Evolutionary conservation across 2,113 vertebrate genomes (phyloP).

Genomic region (Chlamydotis undulata): DNA sequence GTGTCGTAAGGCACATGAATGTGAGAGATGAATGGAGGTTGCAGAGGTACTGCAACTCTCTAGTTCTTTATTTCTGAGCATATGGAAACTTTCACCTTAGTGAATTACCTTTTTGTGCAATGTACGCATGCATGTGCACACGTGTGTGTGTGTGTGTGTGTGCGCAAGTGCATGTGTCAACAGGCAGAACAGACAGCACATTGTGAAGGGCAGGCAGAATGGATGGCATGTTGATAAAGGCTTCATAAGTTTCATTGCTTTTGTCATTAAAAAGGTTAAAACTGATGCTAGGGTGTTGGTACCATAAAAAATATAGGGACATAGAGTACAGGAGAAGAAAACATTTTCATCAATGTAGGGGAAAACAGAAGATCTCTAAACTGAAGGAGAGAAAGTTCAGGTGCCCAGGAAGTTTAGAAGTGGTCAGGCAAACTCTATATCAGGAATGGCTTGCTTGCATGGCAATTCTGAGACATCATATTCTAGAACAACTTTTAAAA

Average conservation of each 20-base stretch:
- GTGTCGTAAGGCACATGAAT: neutral
- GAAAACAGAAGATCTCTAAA: neutral
- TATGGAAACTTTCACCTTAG: neutral
- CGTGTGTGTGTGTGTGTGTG: accelerated
- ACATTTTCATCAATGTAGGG: neutral
- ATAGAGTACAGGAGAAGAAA: neutral
- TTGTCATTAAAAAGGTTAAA: neutral
- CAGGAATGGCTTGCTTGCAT: neutral
- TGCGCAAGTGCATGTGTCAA: accelerated
- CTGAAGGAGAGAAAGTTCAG: neutral
- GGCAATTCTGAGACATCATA: neutral
- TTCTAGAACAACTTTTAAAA: neutral
- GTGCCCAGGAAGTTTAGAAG: neutral
- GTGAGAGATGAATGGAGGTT: neutral
- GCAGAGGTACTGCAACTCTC: neutral
- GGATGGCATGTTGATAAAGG: neutral
- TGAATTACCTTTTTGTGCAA: neutral
- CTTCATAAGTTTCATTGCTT: neutral
- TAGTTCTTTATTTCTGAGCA: neutral
- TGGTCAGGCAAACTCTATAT: neutral
- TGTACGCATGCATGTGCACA: too few species aligned
- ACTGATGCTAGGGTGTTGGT: neutral
- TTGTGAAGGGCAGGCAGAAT: neutral
- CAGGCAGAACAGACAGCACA: neutral
- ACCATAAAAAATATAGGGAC: neutral